Evolutionary conservation across 1,140 invertebrate genomes (phyloP), one percentile per base, ranked within the genome.

Genomic region (Hyposmocoma kahamanoa): DNA sequence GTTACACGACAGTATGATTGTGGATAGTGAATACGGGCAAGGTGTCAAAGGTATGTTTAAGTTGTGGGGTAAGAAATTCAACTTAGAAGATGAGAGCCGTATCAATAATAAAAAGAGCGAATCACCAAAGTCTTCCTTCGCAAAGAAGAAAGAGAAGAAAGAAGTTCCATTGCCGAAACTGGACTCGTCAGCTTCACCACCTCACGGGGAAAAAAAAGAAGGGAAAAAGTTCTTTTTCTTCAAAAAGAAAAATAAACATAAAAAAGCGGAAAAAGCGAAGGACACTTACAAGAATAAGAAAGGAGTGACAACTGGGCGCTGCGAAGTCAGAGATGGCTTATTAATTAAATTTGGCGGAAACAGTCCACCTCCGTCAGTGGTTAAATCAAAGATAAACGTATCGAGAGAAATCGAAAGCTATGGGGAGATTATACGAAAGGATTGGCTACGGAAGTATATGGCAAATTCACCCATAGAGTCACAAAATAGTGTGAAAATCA

Each of bases 41-140:
- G 62, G 60, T 18, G 72, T 71, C 6, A 70, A 71, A 59, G 68
- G 63, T 3, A 83, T 70, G 71, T 79, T 79, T 43, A 79, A 72
- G 42, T 53, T 76, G 21, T 79, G 75, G 75, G 65, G 70, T 3
- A 76, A 77, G 32, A 81, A 72, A 44, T 72, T 74, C 42, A 64
- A 77, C 41, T 60, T 72, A 3, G 72, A 79, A 28, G 63, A 77
- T 24, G 50, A 36, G 32, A 13, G 13, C 4, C 11, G 13, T 2
- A 36, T 36, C 15, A 15, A 13, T 3, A 34, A 55, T 22, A 39
- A n/a, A 24, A 17, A 54, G 1, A 55, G 47, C 38, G 59, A 58
- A 51, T 38, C 43, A 51, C 26, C 43, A 28, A 21, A 53, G 8
- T 28, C 6, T 15, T 19, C 15, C 41, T 50, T 24, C 30, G 10